Base-by-base conservation (phyloP, 2,888 invertebrate genomes). In the Catocala sponsa region DNA sequence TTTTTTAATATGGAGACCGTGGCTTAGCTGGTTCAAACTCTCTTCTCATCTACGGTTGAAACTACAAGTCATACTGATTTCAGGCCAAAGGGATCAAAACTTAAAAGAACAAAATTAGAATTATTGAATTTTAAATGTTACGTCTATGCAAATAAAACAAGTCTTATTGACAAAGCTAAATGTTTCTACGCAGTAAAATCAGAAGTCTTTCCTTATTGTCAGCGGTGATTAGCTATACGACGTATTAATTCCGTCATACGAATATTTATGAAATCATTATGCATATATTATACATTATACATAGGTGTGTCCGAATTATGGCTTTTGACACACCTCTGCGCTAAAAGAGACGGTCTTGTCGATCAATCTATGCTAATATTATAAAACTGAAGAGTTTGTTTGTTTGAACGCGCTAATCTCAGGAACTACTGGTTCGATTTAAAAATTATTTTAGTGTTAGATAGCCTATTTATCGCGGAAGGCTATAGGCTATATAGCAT, bases 101-200 rank as follows among this genome's bases (percentile, higher is more conserved):
- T n/a, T 35, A 50, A 50, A 1, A 2, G 33, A n/a, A n/a, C n/a
- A 10, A 33, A 0, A 7, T 48, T 25, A 6, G n/a, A 41, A 42
- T 7, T 15, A 54, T 65, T 68, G 66, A 70, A 70, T 68, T 73
- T 66, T 33, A 76, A 75, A 73, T 71, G 43, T 55, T 68, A 65
- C 53, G 47, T 55, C 35, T 66, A 67, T 63, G 63, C 63, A 46
- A 71, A 72, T 76, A 44, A 54, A 74, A 75, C 70, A 46, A 62
- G 75, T 75, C 50, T 59, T 55, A 63, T 67, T 56, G 66, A 67
- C 63, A 32, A 58, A 68, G 67, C 55, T 46, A 70, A 69, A 76
- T 71, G 71, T 73, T 75, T 73, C 71, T 70, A 65, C 78, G 75
- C 73, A 76, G 57, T 63, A 59, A 57, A 65, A 66, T 60, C 50